Conservation (phyloP, 2,113 vertebrate species). For the Callionymus lyra region DNA sequence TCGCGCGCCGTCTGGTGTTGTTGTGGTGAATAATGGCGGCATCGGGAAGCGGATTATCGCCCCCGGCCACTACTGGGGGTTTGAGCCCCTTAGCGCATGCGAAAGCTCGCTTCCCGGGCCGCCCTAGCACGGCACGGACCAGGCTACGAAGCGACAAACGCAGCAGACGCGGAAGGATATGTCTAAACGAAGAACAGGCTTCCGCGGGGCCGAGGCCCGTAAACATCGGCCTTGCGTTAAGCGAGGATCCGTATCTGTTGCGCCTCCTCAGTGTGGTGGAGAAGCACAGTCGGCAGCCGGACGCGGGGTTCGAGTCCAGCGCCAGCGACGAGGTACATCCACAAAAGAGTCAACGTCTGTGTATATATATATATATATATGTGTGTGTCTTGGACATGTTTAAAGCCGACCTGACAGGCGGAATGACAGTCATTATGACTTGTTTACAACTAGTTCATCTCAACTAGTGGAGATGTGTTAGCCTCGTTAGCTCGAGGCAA, state of each 20-base stretch:
- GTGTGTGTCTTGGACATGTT: neutral
- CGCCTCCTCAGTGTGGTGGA: conserved; percentile 69
- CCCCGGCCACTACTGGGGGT: conserved; percentile 62
- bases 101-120: conserved; percentile 78
- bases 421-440: too few species aligned
- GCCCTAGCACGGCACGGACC: conserved; percentile 62
- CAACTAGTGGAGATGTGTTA: too few species aligned
- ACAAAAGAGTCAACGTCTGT: neutral
- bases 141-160: conserved; percentile 60
- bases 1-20: conserved; percentile 60
- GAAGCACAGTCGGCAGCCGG: conserved; percentile 67
- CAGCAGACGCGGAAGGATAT: conserved; percentile 55
- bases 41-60: conserved; percentile 71
- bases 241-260: conserved; percentile 71
- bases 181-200: conserved; percentile 49
- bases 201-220: conserved; percentile 68
- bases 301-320: conserved; percentile 70
- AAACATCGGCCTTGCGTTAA: conserved; percentile 69
- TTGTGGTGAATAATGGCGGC: conserved; percentile 83
- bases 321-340: conserved; percentile 65
- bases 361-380: neutral
- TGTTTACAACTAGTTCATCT: too few species aligned
- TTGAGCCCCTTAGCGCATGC: conserved; percentile 41
- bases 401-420: too few species aligned
- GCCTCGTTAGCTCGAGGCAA: too few species aligned